Conservation (phyloP, 2,113 vertebrate species). For the Mustelus asterias region DNA sequence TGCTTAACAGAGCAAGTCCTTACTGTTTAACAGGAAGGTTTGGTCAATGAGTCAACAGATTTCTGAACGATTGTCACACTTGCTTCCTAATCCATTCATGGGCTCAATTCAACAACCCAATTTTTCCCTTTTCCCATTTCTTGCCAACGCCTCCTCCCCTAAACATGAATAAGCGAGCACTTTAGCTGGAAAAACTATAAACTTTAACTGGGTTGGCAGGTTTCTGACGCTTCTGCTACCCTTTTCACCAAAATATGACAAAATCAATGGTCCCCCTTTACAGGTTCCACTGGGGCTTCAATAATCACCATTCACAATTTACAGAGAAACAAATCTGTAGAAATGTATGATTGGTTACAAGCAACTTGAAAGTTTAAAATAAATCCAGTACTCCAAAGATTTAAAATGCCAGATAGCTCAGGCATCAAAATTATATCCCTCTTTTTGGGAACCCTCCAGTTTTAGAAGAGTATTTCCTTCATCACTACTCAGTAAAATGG, state of each 20-base stretch:
- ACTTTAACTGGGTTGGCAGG: neutral
- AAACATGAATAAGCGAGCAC: neutral
- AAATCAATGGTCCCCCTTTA: neutral
- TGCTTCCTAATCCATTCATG: neutral
- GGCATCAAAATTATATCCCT: neutral
- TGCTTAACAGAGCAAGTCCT: neutral
- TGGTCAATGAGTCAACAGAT: neutral
- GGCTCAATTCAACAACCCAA: neutral
- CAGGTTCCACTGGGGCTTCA: neutral
- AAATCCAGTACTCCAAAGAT: neutral
- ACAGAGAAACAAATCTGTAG: neutral
- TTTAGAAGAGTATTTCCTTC: neutral
- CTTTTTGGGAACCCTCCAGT: neutral
- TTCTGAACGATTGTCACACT: too few species aligned
- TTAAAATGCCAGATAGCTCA: neutral
- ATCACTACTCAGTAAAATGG: neutral
- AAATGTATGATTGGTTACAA: neutral
- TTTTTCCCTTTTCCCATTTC: neutral
- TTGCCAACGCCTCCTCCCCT: neutral
- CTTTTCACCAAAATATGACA: neutral
- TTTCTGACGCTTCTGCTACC: neutral
- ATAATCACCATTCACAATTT: neutral
- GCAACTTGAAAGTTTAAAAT: neutral
- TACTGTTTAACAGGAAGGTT: neutral
- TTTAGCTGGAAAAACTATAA: neutral